Evolutionary conservation across 2,888 invertebrate species (phyloP).

Genomic region (Disparrhopalites patrizii): DNA sequence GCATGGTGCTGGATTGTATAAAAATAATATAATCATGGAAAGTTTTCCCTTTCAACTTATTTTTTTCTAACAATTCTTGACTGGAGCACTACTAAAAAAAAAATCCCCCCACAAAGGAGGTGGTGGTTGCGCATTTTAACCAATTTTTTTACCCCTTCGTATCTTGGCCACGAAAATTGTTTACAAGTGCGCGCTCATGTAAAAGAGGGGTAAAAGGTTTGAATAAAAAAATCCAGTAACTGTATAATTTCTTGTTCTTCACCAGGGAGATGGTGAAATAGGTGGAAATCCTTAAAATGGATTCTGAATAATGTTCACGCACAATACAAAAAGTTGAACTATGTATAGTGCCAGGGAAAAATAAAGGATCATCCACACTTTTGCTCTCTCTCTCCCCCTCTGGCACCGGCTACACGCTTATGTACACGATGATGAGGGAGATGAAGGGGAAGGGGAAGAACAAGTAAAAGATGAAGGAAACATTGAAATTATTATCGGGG

Average conservation of each 20-base stretch:
- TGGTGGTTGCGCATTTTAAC: neutral
- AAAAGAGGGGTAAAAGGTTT: too few relatives aligned
- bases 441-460: too few relatives aligned
- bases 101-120: neutral
- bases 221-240: too few relatives aligned
- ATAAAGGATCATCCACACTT: neutral
- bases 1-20: neutral
- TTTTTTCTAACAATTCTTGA: too few relatives aligned
- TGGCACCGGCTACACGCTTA: slow-evolving; percentile 14
- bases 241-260: too few relatives aligned
- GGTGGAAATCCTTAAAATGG: slow-evolving; percentile 22
- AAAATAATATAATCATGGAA: slow-evolving; percentile 1
- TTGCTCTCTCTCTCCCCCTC: neutral
- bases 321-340: neutral
- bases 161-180: too few relatives aligned
- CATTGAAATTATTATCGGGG: slow-evolving; percentile 25
- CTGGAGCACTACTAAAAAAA: neutral
- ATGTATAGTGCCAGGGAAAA: neutral
- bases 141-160: too few relatives aligned
- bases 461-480: slow-evolving; percentile 9
- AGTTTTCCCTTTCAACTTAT: neutral
- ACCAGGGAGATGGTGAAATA: slow-evolving; percentile 7
- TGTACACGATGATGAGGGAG: slow-evolving; percentile 4
- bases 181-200: too few relatives aligned
- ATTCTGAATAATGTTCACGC: slow-evolving; percentile 14